A percentile compares a stretch with the other conserved stretches of the same genome.
Evolutionary conservation across 2,797 vertebrate genomes (phyloP).

Genomic region (Mionectes olivaceus): DNA sequence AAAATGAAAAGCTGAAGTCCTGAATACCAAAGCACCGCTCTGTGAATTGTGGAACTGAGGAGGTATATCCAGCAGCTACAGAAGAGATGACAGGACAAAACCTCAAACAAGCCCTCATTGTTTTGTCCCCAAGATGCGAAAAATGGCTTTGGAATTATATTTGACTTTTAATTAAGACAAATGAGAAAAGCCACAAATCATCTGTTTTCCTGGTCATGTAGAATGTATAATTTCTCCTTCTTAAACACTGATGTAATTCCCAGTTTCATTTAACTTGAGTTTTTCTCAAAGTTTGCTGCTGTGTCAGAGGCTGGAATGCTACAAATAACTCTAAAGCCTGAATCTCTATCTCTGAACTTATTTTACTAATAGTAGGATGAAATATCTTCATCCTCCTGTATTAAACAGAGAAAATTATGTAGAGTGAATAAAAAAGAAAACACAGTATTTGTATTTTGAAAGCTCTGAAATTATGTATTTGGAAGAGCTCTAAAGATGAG

Average conservation of each 20-base stretch:
- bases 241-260: neutral
- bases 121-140: neutral
- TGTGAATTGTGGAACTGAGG: neutral
- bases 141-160: neutral
- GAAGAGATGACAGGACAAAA: slow-evolving; percentile 4
- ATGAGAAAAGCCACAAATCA: neutral
- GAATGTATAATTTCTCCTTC: neutral
- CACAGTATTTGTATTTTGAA: neutral
- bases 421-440: neutral
- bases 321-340: neutral
- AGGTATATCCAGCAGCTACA: neutral
- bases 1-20: neutral
- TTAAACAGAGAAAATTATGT: neutral
- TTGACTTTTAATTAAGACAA: slow-evolving; percentile 34
- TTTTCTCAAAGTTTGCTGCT: neutral
- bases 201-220: neutral
- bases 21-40: neutral
- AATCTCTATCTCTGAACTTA: neutral
- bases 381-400: neutral
- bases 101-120: neutral
- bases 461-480: neutral
- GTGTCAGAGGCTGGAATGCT: neutral
- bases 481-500: neutral
- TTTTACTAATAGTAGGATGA: neutral
- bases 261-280: neutral